Evolutionary conservation across 2,113 vertebrate species (phyloP).

Genomic region (Sprattus sprattus): DNA sequence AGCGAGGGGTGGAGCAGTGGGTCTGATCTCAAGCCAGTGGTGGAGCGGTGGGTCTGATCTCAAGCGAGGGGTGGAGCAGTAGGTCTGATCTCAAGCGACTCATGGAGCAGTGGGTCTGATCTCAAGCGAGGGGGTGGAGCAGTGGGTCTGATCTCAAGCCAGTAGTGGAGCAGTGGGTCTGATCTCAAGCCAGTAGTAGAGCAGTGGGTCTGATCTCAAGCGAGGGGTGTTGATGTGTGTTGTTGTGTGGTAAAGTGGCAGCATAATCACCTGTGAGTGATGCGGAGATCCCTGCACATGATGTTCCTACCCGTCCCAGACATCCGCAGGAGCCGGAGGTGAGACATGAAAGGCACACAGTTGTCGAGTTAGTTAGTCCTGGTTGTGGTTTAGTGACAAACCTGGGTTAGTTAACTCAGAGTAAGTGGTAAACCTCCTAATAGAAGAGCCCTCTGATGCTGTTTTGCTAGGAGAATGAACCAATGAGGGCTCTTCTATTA

Average conservation of each 20-base stretch:
- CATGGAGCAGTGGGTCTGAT: neutral
- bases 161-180: neutral
- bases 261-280: neutral
- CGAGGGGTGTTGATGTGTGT: neutral
- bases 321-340: neutral
- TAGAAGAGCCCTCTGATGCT: too few relatives aligned
- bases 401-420: too few relatives aligned
- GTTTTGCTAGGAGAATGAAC: too few relatives aligned
- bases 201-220: neutral
- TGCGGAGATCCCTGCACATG: neutral
- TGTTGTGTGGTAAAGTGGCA: neutral
- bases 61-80: too few relatives aligned
- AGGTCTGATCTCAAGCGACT: too few relatives aligned
- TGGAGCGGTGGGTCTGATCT: neutral
- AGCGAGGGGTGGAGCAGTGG: neutral
- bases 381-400: too few relatives aligned
- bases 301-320: neutral
- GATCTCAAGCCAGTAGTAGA: neutral
- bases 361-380: neutral
- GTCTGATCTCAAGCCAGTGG: neutral
- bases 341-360: neutral
- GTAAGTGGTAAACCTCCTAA: too few relatives aligned
- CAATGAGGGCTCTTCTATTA: too few relatives aligned
- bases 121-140: neutral
- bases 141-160: neutral